These are phyloP conservation scores for Pungitius pungitius DNA, from an alignment of 2,113 vertebrate species.

Conservation along the genomic window DNA sequence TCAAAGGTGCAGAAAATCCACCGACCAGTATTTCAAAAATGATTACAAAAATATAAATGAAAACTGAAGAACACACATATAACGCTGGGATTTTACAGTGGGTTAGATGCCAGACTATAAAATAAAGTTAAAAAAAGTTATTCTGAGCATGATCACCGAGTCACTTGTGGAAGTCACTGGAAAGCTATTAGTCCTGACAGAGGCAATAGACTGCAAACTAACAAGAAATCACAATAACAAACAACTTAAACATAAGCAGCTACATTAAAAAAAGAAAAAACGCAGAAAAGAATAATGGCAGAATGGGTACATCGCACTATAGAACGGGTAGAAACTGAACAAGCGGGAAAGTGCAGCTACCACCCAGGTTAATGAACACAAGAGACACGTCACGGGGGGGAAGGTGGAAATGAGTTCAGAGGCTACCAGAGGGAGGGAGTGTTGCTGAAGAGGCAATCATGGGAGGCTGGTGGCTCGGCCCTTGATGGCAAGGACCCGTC, in stretches of 20 bases:
- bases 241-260: conserved; percentile 4
- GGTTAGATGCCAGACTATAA: not conserved
- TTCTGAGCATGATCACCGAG: conserved; percentile 6
- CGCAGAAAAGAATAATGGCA: not conserved
- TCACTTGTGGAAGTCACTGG: conserved; percentile 14
- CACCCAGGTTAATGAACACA: conserved; percentile 19
- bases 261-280: not conserved
- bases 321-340: not conserved
- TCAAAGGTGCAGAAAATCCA: not conserved
- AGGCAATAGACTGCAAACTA: conserved; percentile 8
- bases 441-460: conserved; percentile 81
- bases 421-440: conserved; percentile 68
- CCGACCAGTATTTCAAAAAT: not conserved
- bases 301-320: not conserved
- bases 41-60: not conserved
- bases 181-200: not conserved
- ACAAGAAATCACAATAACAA: not conserved
- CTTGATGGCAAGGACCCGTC: conserved; percentile 98
- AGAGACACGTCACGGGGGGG: not conserved
- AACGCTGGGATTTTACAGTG: not conserved
- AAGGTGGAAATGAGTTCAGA: conserved; percentile 49
- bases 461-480: conserved; percentile 97
- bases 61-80: not conserved
- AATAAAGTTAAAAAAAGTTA: not conserved
- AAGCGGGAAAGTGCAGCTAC: conserved; percentile 11